Evolutionary conservation across 2,113 vertebrate genomes (phyloP), one percentile per base, ranked within the genome.

Genomic region (Pachypanchax playfairii): DNA sequence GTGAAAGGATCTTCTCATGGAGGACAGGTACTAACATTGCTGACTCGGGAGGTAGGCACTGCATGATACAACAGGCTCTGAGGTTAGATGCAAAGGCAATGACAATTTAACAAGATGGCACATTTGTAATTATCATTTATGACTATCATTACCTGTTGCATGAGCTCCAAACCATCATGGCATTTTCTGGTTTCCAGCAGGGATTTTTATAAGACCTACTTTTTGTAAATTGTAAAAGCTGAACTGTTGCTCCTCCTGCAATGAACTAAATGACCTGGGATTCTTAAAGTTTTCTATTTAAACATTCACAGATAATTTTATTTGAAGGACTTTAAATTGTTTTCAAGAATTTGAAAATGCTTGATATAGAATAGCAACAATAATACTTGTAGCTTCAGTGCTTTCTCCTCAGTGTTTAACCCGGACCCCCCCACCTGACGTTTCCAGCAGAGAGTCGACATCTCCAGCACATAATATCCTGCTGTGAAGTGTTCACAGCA

Each of bases 111-210:
- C 85, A 89, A 86, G 85, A 72, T 70, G 62, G 73, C 81, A 81
- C 64, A 79, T 86, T 91, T 87, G 90, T 89, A 90, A 92, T 91
- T 91, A 91, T 88, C 63, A 65, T 78, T 76, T 59, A 78, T 63
- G 65, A 65, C 86, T 87, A 80, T 91, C 81, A 89, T 91, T 89
- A 90, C 88, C 43, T 75, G 33, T 81, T 73, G 53, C 74, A 83
- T 75, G 74, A 86, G 61, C 70, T 78, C 70, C 55, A 80, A 77
- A 72, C 67, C 39, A 57, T 67, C 70, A 44, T 62, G 76, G n/a
- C 54, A 50, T 74, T 73, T 79, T 82, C 62, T 84, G 61, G 75
- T 70, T 79, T 58, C 41, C 70, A 72, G 77, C 61, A 84, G 85
- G 84, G 80, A 87, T 90, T 88, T 58, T 89, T 90, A 88, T 88